Evolutionary conservation across 2,797 vertebrate genomes (phyloP).

Genomic region (Arctocebus calabarensis): DNA sequence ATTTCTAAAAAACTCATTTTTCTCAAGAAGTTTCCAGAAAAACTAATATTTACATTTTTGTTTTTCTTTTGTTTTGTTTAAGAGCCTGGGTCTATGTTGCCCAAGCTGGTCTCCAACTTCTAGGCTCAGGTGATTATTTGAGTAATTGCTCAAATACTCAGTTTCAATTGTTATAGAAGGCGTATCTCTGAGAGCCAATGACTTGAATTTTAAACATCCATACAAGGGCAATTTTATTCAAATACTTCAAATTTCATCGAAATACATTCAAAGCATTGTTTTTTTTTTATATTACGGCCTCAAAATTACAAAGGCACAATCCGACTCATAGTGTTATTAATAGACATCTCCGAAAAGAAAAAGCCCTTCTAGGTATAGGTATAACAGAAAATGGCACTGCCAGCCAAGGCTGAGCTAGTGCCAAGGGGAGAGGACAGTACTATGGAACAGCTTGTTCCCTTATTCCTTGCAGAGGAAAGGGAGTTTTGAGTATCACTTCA

Average conservation of each 20-base stretch:
- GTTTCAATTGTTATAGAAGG: background rate
- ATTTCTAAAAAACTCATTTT: background rate
- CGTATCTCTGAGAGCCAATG: background rate
- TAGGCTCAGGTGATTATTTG: background rate
- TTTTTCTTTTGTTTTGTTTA: background rate
- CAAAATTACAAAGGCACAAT: background rate
- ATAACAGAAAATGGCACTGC: background rate
- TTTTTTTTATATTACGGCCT: background rate
- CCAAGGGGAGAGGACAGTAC: background rate
- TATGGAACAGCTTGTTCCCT: rapidly evolving
- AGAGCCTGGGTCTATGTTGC: background rate
- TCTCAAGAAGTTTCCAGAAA: slow-evolving; percentile 40
- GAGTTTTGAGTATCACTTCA: background rate
- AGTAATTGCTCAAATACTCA: background rate
- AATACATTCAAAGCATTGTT: background rate
- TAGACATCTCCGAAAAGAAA: background rate
- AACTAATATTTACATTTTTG: background rate
- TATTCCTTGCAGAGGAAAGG: background rate
- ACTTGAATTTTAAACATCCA: slow-evolving; percentile 20
- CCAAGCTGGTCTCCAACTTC: background rate
- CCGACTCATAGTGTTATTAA: background rate
- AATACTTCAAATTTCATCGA: slow-evolving; percentile 19
- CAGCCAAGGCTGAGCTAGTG: too few relatives aligned
- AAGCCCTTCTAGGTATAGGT: too few relatives aligned
- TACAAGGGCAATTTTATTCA: slow-evolving; percentile 9